Base-by-base conservation (phyloP, 2,113 vertebrate genomes). In the Chaetodon trifascialis region DNA sequence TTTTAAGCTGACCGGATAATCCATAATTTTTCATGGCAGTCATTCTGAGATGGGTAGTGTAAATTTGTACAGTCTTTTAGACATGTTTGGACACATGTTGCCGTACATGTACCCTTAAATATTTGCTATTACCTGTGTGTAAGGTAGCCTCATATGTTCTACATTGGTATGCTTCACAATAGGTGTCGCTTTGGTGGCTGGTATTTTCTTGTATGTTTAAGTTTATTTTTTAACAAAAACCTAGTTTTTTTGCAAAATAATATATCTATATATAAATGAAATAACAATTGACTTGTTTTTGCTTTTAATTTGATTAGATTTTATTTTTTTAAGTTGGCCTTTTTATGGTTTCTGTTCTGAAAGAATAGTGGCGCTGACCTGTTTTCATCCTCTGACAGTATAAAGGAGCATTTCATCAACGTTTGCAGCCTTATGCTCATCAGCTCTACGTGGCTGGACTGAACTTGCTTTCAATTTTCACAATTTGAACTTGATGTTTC, bases 21-120 rank as follows among this genome's bases (percentile, higher is more conserved):
- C 87, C 94, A 93, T 80, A 92, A 91, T 92, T 95, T 97, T 96
- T 95, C 95, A 96, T 95, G 95, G 30, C 97, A 96, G 95, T 94
- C 95, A 95, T 96, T 96, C 96, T 96, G 58, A 96, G 96, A 96
- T 95, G 96, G 94, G 93, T 91, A 95, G 95, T 99, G 98, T 99
- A 99, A 96, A 99, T 99, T 98, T 99, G 97, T 99, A 99, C 98
- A 99, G 98, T 97, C 97, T 99, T 99, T 98, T 98, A 97, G 97
- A 97, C 95, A 94, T 96, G 95, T 97, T 96, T 96, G 95, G 96
- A 96, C 95, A 97, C 92, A 96, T 94, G 94, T 94, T 95, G 96
- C 96, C 95, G 92, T 92, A 95, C 96, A 90, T 97, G 96, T 97
- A 96, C 91, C 94, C 95, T 96, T 96, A 88, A 91, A 93, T 96